Conservation (phyloP, 2,113 vertebrate genomes). For the Petaurus breviceps region DNA sequence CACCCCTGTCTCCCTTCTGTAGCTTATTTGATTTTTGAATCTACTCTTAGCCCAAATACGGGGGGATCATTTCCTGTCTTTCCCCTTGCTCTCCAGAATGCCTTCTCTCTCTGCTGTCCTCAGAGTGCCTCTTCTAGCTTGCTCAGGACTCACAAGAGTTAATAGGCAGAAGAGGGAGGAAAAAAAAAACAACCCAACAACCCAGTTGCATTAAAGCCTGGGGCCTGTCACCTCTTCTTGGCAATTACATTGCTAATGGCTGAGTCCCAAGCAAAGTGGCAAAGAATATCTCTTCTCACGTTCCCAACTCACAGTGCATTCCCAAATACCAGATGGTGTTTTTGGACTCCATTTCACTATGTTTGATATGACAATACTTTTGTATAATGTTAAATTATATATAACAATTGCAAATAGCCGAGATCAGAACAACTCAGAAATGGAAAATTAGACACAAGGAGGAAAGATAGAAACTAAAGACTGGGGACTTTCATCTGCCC, state of each 20-base stretch:
- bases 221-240: conserved; percentile 97
- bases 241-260: conserved; percentile 93
- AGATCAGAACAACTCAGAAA: conserved; percentile 85
- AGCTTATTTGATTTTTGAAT: conserved; percentile 78
- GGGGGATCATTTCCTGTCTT: conserved; percentile 41
- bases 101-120: conserved; percentile 63
- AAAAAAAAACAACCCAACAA: conserved; percentile 52
- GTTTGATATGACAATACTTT: conserved; percentile 93
- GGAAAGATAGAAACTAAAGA: conserved; percentile 83
- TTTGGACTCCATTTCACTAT: conserved; percentile 95
- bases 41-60: conserved; percentile 43
- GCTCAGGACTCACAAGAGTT: conserved; percentile 86
- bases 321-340: conserved; percentile 97
- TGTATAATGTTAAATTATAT: conserved; percentile 93
- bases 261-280: conserved; percentile 94
- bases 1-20: conserved; percentile 53
- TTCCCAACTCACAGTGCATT: conserved; percentile 90
- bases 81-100: conserved; percentile 56
- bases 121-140: conserved; percentile 70
- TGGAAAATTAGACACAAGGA: conserved; percentile 85
- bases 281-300: conserved; percentile 92
- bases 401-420: conserved; percentile 89
- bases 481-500: conserved; percentile 77
- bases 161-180: conserved; percentile 79
- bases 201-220: conserved; percentile 86